phyloP scores from a whole-genome alignment of 2,113 vertebrate genomes.

The Turdus rufiventris region DNA sequence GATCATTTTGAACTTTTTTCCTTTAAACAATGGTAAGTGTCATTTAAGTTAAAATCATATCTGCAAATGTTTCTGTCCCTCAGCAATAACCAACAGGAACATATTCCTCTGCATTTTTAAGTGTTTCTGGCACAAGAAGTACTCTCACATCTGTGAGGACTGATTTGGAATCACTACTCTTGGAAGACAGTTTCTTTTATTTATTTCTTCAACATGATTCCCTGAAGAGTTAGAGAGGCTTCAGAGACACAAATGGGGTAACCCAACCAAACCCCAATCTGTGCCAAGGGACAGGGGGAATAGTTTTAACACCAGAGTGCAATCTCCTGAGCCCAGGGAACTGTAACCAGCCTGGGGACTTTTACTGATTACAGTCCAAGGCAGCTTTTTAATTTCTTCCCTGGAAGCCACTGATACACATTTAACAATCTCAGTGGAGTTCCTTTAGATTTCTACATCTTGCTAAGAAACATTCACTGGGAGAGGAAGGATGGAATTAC shows the following conservation, averaged over 20 bases:
- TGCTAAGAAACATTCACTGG: neutral
- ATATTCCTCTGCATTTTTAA: slow-evolving; percentile 38
- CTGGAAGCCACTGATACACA: neutral
- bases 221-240: neutral
- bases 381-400: neutral
- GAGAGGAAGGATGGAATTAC: neutral
- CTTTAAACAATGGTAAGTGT: neutral
- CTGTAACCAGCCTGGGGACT: neutral
- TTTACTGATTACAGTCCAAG: neutral
- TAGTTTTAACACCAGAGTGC: neutral
- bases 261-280: neutral
- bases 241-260: neutral
- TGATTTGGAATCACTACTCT: slow-evolving; percentile 12
- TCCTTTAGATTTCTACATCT: neutral
- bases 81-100: slow-evolving; percentile 42
- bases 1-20: neutral
- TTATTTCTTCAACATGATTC: neutral
- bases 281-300: neutral
- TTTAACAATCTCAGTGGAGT: neutral
- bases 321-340: neutral
- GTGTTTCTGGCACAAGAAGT: slow-evolving; percentile 38
- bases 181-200: slow-evolving; percentile 2
- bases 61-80: neutral
- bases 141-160: slow-evolving; percentile 34
- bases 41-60: neutral